Base-by-base conservation (phyloP, 1,140 invertebrate species). In the Zaprionus vittiger region DNA sequence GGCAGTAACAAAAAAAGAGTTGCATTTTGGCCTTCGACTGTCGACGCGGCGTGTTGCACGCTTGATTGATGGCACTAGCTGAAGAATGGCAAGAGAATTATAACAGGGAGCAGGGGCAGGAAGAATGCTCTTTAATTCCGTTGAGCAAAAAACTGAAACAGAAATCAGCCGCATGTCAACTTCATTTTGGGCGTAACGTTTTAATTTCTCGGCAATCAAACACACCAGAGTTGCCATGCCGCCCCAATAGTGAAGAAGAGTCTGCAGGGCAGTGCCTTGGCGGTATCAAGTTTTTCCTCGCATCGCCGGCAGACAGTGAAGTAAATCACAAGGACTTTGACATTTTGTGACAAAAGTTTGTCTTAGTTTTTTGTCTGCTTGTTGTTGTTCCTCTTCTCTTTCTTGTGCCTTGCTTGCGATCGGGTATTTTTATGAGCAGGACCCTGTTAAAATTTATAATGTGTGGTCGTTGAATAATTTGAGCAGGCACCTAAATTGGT, bases 401-500 rank as follows among this genome's bases (percentile, higher is more conserved):
- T 65, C 57, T 49, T 37, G 28, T 49, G 9, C 14, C 7, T 5
- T 26, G 9, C 9, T 34, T 11, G 31, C 3, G 12, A 6, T 31
- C 41, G 37, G 67, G 73, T n/a, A 63, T 72, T 83, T 89, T 89
- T 84, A 90, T 84, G 73, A 54, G 68, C 4, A 71, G 66, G 37
- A 38, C 37, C 59, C 72, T 34, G 60, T 89, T 89, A 77, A 90
- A 90, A 90, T 90, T 90, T 90, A 90, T 90, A 91, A 90, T 90
- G 85, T 90, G 85, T 90, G 85, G 85, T 90, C 85, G 85, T 74
- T 90, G 85, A 90, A 90, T 90, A 90, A 90, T 89, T 90, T 90
- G 82, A 80, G 47, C 20, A 85, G 79, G 59, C 85, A 90, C 82
- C 86, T 90, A 90, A 90, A 90, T 90, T 90, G 84, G 85, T 84